A percentile compares a stretch with the other conserved stretches of the same genome.
phyloP scores from a whole-genome alignment of 2,888 invertebrate species.

The Rhaphigaster nebulosa region DNA sequence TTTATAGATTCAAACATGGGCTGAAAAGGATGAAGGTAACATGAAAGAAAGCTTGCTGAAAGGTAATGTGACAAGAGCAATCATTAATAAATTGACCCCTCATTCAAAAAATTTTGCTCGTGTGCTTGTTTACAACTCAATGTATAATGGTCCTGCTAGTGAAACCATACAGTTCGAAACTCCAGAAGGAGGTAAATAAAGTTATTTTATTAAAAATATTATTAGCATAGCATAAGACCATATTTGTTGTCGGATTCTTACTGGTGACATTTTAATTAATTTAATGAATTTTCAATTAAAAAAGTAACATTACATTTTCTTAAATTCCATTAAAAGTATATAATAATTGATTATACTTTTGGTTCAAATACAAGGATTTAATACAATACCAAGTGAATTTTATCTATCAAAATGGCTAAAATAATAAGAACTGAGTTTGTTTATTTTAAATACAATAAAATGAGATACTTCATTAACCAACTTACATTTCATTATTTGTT shows the following conservation, averaged over 20 bases:
- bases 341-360: background rate
- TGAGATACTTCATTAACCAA: background rate
- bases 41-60: conserved; percentile 81
- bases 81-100: conserved; percentile 88
- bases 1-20: conserved; percentile 89
- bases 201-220: background rate
- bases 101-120: conserved; percentile 89
- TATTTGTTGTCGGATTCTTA: background rate
- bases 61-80: conserved; percentile 78
- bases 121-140: conserved; percentile 91
- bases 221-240: background rate
- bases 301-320: background rate
- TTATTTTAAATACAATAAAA: background rate
- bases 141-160: conserved; percentile 91
- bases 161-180: conserved; percentile 87
- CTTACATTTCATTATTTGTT: background rate
- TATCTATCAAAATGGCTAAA: background rate
- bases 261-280: background rate
- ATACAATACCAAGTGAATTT: background rate
- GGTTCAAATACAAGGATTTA: background rate
- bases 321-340: background rate
- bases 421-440: background rate
- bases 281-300: background rate
- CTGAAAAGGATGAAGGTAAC: conserved; percentile 77
- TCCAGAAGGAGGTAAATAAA: conserved; percentile 81